Conservation (phyloP, 1,140 invertebrate species). For the Solenopsis invicta region DNA sequence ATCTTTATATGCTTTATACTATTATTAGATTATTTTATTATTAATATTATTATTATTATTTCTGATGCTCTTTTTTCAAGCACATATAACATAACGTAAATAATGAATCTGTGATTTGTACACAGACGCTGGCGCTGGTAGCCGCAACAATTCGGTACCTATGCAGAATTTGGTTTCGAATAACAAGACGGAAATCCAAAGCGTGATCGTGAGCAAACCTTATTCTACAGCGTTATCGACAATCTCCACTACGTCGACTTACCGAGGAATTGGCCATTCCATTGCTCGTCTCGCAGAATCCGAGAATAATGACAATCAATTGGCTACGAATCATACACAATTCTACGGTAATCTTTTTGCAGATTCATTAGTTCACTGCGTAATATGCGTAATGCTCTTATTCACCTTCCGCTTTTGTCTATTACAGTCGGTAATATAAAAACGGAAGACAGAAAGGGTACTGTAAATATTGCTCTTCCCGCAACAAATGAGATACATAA, state of each 20-base stretch:
- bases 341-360: conserved; percentile 79
- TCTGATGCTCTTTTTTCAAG: neutral
- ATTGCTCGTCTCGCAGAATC: conserved; percentile 82
- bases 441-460: conserved; percentile 81
- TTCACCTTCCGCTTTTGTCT: neutral
- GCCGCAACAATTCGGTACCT: conserved; percentile 80
- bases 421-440: conserved; percentile 80
- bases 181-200: conserved; percentile 84
- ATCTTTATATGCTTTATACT: too few relatives aligned
- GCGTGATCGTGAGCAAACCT: conserved; percentile 87
- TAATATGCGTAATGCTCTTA: neutral
- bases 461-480: conserved; percentile 72
- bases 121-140: conserved; percentile 78
- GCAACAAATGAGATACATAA: conserved; percentile 81
- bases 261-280: conserved; percentile 81
- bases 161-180: conserved; percentile 82
- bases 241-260: conserved; percentile 82
- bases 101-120: conserved; percentile 38
- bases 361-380: neutral
- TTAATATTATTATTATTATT: neutral
- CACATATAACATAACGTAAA: neutral
- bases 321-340: conserved; percentile 80
- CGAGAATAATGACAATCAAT: conserved; percentile 80
- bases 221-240: conserved; percentile 78
- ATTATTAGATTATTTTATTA: neutral